Evolutionary conservation across 2,113 vertebrate genomes (phyloP).

Genomic region (Eonycteris spelaea): DNA sequence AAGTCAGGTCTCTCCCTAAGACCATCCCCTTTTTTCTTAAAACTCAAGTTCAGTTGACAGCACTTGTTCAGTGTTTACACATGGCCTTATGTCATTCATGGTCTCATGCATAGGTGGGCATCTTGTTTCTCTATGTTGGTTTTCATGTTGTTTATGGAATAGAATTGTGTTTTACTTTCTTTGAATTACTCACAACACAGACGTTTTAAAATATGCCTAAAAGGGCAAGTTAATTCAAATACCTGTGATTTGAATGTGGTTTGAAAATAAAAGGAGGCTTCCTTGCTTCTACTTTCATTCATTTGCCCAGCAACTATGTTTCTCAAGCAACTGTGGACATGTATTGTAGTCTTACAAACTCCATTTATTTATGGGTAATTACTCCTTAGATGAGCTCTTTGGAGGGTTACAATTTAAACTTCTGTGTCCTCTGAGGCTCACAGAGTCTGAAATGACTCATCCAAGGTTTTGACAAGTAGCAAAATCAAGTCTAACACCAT

Average conservation of each 20-base stretch:
- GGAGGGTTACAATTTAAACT: not conserved
- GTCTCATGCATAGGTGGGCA: not conserved
- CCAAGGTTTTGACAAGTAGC: not conserved
- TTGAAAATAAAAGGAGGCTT: not conserved
- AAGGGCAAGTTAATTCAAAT: not conserved
- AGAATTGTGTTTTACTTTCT: not conserved
- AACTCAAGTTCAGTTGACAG: not conserved
- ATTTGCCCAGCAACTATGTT: not conserved
- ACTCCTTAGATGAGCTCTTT: not conserved
- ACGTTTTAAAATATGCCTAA: not conserved
- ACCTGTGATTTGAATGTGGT: not conserved
- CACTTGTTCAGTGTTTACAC: not conserved
- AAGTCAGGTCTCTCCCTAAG: not conserved
- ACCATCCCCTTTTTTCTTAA: not conserved
- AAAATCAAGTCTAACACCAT: not conserved
- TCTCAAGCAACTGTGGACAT: not conserved
- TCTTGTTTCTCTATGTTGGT: not conserved
- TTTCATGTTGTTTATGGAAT: not conserved
- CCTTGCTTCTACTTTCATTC: not conserved
- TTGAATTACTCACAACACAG: not conserved
- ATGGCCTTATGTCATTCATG: not conserved
- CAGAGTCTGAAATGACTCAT: not conserved
- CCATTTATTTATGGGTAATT: not conserved
- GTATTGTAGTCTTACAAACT: not conserved
- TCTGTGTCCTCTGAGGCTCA: not conserved